Evolutionary conservation across 2,888 invertebrate species (phyloP).

Genomic region (Drepana falcataria): DNA sequence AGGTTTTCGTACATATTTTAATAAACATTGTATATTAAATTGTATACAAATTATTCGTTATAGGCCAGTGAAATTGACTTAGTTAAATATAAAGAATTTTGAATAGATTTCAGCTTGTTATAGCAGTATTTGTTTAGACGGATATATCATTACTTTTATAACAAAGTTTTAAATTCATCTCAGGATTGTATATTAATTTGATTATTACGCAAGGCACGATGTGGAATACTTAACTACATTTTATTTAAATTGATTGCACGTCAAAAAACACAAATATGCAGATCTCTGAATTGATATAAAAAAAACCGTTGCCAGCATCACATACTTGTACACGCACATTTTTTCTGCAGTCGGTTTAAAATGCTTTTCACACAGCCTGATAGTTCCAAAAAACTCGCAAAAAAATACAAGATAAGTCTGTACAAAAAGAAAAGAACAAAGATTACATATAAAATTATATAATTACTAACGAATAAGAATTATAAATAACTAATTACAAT

Average conservation of each 20-base stretch:
- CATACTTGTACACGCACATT: slow-evolving; percentile 4
- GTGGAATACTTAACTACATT: slow-evolving; percentile 49
- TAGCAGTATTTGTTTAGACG: too few species aligned
- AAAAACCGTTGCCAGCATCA: slow-evolving; percentile 7
- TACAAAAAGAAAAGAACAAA: slow-evolving; percentile 50
- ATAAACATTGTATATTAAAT: slow-evolving; percentile 46
- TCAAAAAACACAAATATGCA: slow-evolving; percentile 48
- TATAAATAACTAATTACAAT: slow-evolving; percentile 71
- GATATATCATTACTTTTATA: too few species aligned
- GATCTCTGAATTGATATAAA: slow-evolving; percentile 55
- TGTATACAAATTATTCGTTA: slow-evolving; percentile 50
- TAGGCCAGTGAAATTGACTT: slow-evolving; percentile 74
- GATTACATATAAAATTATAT: slow-evolving; percentile 37
- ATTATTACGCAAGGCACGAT: slow-evolving; percentile 74
- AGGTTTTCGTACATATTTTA: slow-evolving; percentile 51
- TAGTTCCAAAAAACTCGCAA: slow-evolving; percentile 39
- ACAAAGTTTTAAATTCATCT: too few species aligned
- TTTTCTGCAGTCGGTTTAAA: slow-evolving; percentile 43
- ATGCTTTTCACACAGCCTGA: slow-evolving; percentile 73
- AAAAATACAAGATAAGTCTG: slow-evolving; percentile 36
- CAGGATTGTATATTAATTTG: slow-evolving; percentile 42
- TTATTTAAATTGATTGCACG: slow-evolving; percentile 47
- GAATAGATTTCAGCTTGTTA: slow-evolving; percentile 36
- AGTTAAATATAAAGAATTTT: slow-evolving; percentile 40
- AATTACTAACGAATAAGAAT: slow-evolving; percentile 57